phyloP scores from a whole-genome alignment of 2,797 vertebrate genomes.

The Selene dorsalis region DNA sequence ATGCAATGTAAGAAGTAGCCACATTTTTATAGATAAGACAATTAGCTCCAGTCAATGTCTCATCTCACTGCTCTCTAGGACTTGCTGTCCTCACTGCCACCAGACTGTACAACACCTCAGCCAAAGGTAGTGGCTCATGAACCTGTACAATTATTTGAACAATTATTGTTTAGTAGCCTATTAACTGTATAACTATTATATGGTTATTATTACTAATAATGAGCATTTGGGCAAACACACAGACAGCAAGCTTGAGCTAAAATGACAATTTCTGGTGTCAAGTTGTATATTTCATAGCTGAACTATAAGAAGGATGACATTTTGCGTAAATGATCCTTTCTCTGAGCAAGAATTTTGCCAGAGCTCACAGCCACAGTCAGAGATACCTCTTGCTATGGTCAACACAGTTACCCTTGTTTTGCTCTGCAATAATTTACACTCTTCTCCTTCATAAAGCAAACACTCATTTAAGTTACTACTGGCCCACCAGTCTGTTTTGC shows the following conservation, averaged over 20 bases:
- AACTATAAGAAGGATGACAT: not conserved
- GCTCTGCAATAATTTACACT: not conserved
- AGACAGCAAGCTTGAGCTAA: not conserved
- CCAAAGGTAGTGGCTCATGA: too few species aligned
- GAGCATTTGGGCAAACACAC: not conserved
- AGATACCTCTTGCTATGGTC: not conserved
- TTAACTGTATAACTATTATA: too few species aligned
- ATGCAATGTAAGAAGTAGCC: too few species aligned
- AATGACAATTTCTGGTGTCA: not conserved
- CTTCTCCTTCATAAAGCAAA: not conserved
- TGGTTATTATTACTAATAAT: too few species aligned
- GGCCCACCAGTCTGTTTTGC: not conserved
- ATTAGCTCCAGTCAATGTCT: too few species aligned
- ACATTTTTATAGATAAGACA: too few species aligned
- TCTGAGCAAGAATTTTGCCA: not conserved
- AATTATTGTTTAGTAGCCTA: too few species aligned
- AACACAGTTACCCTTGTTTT: not conserved
- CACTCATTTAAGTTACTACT: not conserved
- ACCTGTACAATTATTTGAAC: too few species aligned
- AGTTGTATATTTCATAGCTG: not conserved
- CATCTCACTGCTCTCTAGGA: too few species aligned
- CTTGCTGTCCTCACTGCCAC: too few species aligned
- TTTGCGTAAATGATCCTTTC: not conserved
- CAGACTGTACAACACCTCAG: too few species aligned
- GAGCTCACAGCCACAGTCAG: not conserved